These are phyloP conservation scores for Chelonoidis abingdonii DNA, from an alignment of 2,113 vertebrate genomes.

Conservation along the genomic window DNA sequence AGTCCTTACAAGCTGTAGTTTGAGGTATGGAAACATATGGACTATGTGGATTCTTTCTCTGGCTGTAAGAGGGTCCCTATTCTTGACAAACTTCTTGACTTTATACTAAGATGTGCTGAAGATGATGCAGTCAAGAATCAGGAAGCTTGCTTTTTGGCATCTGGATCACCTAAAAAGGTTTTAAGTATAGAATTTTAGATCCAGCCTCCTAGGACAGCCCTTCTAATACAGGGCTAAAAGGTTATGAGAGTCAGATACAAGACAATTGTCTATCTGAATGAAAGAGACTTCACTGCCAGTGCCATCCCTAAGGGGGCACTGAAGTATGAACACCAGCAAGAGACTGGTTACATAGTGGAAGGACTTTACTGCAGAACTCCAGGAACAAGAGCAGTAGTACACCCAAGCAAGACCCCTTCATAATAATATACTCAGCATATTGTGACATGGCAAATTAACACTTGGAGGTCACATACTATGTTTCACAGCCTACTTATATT, in stretches of 20 bases:
- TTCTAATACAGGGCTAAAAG: constrained; percentile 77
- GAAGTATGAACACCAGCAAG: constrained; percentile 68
- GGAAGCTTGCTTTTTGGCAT: constrained; percentile 73
- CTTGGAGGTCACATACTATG: too few species aligned
- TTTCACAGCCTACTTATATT: too few species aligned
- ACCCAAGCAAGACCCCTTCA: constrained; percentile 68
- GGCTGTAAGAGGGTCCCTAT: constrained; percentile 79
- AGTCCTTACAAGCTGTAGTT: constrained; percentile 76
- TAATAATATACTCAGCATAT: constrained; percentile 51
- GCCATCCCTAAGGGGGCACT: constrained; percentile 70
- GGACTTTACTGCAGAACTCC: constrained; percentile 54
- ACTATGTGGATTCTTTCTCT: constrained; percentile 74
- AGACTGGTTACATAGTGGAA: constrained; percentile 67
- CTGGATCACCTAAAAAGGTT: constrained; percentile 80
- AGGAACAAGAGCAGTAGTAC: constrained; percentile 63
- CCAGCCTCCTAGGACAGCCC: constrained; percentile 73
- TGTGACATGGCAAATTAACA: neutral
- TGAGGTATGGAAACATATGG: constrained; percentile 56
- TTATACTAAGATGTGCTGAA: constrained; percentile 58
- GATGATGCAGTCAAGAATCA: neutral
- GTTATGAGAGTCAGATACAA: constrained; percentile 79
- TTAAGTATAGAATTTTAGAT: constrained; percentile 76
- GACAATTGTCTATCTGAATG: constrained; percentile 76
- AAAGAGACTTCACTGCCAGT: constrained; percentile 78
- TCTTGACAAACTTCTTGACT: constrained; percentile 69